Percentiles rank a stretch among this genome's conserved stretches.
Evolutionary conservation across 2,888 invertebrate genomes (phyloP).

Genomic region (Napeogenes sylphis): DNA sequence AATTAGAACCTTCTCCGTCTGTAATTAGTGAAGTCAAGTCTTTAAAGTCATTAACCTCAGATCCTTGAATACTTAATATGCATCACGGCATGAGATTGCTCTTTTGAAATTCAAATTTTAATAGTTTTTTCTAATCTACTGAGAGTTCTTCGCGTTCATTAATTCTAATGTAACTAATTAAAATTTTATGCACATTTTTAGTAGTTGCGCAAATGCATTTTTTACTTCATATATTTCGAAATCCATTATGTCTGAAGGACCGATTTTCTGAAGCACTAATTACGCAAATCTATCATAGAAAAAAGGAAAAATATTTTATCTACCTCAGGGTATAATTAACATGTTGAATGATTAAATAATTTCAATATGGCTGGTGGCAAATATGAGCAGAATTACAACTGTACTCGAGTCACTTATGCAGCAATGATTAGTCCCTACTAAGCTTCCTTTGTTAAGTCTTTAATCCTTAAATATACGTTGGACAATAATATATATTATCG

Average conservation of each 20-base stretch:
- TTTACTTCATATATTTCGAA: slow-evolving; percentile 27
- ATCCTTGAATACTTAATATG: slow-evolving; percentile 26
- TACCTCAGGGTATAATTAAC: slow-evolving; percentile 24
- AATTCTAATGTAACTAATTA: slow-evolving; percentile 31
- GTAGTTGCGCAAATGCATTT: slow-evolving; percentile 27
- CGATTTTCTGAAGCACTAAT: slow-evolving; percentile 22
- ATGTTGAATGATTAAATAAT: slow-evolving; percentile 24
- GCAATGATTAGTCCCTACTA: slow-evolving; percentile 12
- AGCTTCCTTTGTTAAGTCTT: slow-evolving; percentile 25
- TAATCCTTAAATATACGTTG: slow-evolving; percentile 20
- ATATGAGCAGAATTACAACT: neutral
- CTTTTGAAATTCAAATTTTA: slow-evolving; percentile 29
- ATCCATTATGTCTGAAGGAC: slow-evolving; percentile 29
- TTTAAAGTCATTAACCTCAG: slow-evolving; percentile 25
- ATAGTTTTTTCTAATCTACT: slow-evolving; percentile 32
- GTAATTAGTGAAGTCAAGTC: slow-evolving; percentile 20
- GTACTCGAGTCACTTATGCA: slow-evolving; percentile 1
- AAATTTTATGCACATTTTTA: slow-evolving; percentile 32
- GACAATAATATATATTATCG: slow-evolving; percentile 24
- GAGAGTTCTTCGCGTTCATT: slow-evolving; percentile 25
- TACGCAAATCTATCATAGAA: slow-evolving; percentile 25
- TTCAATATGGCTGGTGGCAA: slow-evolving; percentile 10
- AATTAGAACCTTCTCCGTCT: slow-evolving; percentile 23
- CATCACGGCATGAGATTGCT: slow-evolving; percentile 22
- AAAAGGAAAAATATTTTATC: slow-evolving; percentile 26